These are phyloP conservation scores for Aeoliscus strigatus DNA, from an alignment of 2,797 vertebrate genomes.

Conservation along the genomic window DNA sequence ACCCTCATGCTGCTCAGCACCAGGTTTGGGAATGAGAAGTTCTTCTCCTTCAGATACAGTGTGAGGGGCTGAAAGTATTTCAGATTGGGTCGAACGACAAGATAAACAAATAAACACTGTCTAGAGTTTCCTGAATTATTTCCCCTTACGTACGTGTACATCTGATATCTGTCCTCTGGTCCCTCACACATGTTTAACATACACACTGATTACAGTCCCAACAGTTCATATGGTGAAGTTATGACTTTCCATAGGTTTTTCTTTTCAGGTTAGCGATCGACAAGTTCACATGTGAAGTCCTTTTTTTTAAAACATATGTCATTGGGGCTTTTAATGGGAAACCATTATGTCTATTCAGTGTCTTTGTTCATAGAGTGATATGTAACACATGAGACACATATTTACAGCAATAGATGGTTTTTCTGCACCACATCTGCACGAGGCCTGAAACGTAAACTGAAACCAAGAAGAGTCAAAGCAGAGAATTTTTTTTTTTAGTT, in stretches of 20 bases:
- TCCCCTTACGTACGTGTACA: slow-evolving; percentile 23
- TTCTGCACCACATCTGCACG: slow-evolving; percentile 12
- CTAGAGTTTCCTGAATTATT: slow-evolving; percentile 3
- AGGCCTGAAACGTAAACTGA: background rate
- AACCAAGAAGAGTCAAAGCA: background rate
- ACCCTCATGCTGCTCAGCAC: no score
- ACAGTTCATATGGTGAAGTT: slow-evolving; percentile 23
- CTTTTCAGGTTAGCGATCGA: no score
- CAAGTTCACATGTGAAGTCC: slow-evolving; percentile 5
- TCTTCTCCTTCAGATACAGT: no score
- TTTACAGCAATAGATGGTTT: slow-evolving; percentile 47
- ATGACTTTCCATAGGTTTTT: no score
- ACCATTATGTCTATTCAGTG: slow-evolving; percentile 10
- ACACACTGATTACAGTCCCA: slow-evolving; percentile 45
- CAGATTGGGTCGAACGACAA: no score
- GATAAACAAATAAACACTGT: no score
- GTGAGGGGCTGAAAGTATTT: no score
- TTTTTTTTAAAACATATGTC: no score
- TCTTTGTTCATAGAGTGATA: slow-evolving; percentile 13
- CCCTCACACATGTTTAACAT: slow-evolving; percentile 40
- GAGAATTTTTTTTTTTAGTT: no score
- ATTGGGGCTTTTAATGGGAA: no score
- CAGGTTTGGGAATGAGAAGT: no score
- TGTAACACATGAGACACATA: slow-evolving; percentile 24
- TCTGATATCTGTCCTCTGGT: slow-evolving; percentile 39